Evolutionary conservation across 2,113 vertebrate genomes (phyloP).

Genomic region (Archilochus colubris): DNA sequence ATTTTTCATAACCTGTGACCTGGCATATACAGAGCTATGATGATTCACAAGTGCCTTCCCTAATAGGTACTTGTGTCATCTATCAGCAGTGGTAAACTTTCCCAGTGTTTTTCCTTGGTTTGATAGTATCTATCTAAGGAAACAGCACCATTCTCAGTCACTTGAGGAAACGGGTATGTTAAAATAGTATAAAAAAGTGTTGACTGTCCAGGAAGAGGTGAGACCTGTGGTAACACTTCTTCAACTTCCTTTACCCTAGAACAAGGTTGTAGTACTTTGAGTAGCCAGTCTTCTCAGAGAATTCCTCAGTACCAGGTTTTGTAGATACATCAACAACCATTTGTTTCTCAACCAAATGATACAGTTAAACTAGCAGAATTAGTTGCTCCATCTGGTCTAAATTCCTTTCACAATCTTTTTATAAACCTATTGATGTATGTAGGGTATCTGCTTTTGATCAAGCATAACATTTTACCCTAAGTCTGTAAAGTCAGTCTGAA

Average conservation of each 20-base stretch:
- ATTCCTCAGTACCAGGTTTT: background rate
- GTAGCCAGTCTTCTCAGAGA: background rate
- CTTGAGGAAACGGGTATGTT: background rate
- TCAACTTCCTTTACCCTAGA: background rate
- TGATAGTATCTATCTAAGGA: background rate
- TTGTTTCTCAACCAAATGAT: slow-evolving; percentile 7
- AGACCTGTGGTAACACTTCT: background rate
- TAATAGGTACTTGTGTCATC: background rate
- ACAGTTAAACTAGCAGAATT: background rate
- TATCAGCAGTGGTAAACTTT: background rate
- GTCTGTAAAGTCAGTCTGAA: background rate
- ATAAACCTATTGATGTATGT: slow-evolving; percentile 28
- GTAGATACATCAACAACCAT: background rate
- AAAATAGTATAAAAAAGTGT: background rate
- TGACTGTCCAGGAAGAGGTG: background rate
- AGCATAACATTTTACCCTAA: background rate
- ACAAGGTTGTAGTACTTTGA: background rate
- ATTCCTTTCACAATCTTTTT: slow-evolving; percentile 24
- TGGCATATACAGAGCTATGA: background rate
- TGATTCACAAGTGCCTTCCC: background rate
- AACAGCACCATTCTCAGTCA: background rate
- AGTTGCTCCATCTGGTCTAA: slow-evolving; percentile 26
- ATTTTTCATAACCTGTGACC: background rate
- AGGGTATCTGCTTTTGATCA: slow-evolving; percentile 48
- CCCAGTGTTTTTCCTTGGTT: background rate